Base-by-base conservation (phyloP, 2,888 invertebrate genomes). In the Augiades crinisus region DNA sequence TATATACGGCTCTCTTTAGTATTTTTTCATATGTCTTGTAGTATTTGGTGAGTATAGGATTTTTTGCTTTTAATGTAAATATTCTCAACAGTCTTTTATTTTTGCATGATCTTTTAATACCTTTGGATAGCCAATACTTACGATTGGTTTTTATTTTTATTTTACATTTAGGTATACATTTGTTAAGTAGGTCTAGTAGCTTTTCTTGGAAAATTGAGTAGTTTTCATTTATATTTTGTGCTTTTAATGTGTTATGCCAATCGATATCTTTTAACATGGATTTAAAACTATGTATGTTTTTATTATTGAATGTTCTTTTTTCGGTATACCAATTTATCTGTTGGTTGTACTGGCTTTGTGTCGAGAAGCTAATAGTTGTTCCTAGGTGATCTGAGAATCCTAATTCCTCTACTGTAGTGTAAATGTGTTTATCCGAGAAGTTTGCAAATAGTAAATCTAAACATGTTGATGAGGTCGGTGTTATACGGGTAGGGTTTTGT, bases 381-480 rank as follows among this genome's bases (percentile, higher is more conserved):
- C n/a, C n/a, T n/a, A n/a, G n/a, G n/a, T n/a, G n/a, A n/a, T n/a
- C n/a, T n/a, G n/a, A n/a, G n/a, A n/a, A n/a, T n/a, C n/a, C 3
- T 1, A 33, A 4, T 3, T 19, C 19, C 19, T 4, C 19, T 19
- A 3, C 34, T 16, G 16, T 34, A 34, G 8, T 34, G 16, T 6
- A 8, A 8, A 16, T 33, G 8, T 27, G 12, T 6, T 14, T 12
- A 5, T 27, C 46, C n/a, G n/a, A n/a, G 34, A 54, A 54, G 16
- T 61, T 61, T 10, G 56, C 53, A 30, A 59, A 59, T 7, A 59
- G 3, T 8, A 61, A 14, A 24, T 61, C 59, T 1, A 59, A 22
- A 19, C 58, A 59, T n/a, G 54, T 47, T 3, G 53, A 24, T 2
- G 34, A 33, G 17, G 8, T 52, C 31, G 12, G 5, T 10, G 58